These are phyloP conservation scores for Strigops habroptila DNA, from an alignment of 2,113 vertebrate species.

Conservation along the genomic window DNA sequence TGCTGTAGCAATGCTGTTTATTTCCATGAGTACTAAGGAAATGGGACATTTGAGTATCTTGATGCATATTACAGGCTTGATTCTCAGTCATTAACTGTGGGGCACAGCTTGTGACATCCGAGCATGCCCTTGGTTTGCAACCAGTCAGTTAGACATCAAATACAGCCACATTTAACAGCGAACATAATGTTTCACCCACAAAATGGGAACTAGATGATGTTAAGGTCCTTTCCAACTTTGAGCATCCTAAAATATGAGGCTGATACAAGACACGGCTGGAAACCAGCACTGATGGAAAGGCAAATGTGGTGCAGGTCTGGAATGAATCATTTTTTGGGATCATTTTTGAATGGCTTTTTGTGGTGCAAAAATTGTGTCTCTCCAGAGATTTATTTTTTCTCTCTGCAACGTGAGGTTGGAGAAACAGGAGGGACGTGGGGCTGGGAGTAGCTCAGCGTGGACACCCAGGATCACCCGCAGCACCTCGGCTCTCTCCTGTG, in stretches of 20 bases:
- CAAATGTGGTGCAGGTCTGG: rapidly evolving
- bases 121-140: background rate
- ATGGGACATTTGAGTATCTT: background rate
- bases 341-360: background rate
- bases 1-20: background rate
- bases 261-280: rapidly evolving
- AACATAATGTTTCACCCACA: background rate
- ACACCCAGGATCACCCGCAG: background rate
- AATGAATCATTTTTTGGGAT: rapidly evolving
- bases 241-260: background rate
- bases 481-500: background rate
- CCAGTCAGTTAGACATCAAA: background rate
- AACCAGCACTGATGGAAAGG: rapidly evolving
- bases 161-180: background rate
- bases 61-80: background rate
- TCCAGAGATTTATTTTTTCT: background rate
- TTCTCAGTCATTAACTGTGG: background rate
- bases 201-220: background rate
- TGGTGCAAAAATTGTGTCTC: background rate
- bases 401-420: rapidly evolving
- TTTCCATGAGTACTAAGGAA: background rate
- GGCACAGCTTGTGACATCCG: rapidly evolving
- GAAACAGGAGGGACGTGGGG: background rate
- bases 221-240: background rate
- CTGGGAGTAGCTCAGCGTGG: background rate